Conservation (phyloP, 2,888 invertebrate species). For the Rambutsinella grinnellia region DNA sequence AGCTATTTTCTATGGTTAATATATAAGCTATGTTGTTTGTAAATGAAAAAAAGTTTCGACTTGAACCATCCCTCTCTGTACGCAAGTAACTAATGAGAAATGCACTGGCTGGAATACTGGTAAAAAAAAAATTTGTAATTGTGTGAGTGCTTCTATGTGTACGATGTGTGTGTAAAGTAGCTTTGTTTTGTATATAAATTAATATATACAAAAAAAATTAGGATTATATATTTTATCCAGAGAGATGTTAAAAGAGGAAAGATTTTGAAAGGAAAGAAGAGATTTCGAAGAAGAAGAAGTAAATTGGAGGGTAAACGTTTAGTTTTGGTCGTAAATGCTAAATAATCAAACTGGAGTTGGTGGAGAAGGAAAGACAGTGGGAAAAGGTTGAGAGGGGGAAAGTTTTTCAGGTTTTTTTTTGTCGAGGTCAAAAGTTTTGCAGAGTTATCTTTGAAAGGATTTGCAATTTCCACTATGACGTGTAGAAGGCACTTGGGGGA, state of each 20-base stretch:
- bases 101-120: constrained; percentile 58
- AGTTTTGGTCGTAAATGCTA: too few species aligned
- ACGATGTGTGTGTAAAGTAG: constrained; percentile 14
- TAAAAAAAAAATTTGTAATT: constrained; percentile 44
- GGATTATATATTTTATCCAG: constrained; percentile 8
- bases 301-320: too few species aligned
- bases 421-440: too few species aligned
- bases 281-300: too few species aligned
- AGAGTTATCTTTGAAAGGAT: too few species aligned
- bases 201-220: constrained; percentile 23
- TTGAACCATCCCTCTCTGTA: too few species aligned
- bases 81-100: too few species aligned
- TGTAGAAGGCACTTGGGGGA: constrained; percentile 37
- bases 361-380: neutral
- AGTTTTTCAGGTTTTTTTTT: too few species aligned
- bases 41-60: constrained; percentile 29
- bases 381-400: neutral
- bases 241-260: too few species aligned
- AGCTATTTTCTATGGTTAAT: constrained; percentile 50
- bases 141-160: too few species aligned
- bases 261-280: too few species aligned
- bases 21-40: constrained; percentile 38
- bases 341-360: too few species aligned
- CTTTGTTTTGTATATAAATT: constrained; percentile 38
- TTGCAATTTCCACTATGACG: constrained; percentile 13